Evolutionary conservation across 35 echinoderm and acorn worm genomes (phyloP), one percentile per base, ranked within the genome.

Genomic region (Strongylocentrotus purpuratus): DNA sequence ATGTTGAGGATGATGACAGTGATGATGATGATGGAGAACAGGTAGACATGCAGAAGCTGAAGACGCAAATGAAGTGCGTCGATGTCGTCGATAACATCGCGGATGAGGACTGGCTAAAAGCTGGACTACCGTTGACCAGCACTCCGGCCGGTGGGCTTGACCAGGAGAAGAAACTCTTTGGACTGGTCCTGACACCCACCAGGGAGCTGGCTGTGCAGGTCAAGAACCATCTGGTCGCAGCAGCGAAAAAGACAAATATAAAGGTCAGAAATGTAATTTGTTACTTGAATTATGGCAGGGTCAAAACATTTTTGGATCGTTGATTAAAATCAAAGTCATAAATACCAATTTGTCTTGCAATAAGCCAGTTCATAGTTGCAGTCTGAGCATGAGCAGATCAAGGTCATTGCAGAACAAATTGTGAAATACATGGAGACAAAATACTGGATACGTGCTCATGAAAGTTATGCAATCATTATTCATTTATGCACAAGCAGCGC

Each of bases 191-290:
- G 95, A 97, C 98, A 31, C 98, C 98, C 20, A 98, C 98, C 45
- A 95, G 98, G 94, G 97, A 99, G 94, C 52, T 99, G 25, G 98
- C 98, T 46, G 96, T 98, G 25, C 98, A 99, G 48, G 95, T 99
- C n/a, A 97, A 94, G 87, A 98, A 99, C 94, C 98, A 99, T 86
- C 60, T 99, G 12, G 86, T 95, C 12, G 96, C 96, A 86, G 96
- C 92, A 46, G 88, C 97, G 18, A 99, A 98, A 55, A 95, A 95
- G 70, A 99, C 97, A 28, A 94, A 96, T 88, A 91, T 98, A 33
- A 96, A 99, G 96, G 98, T 99, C 88, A 86, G 85, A 86, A 13
- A 13, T 86, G 28, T 86, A 9, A 55, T 55, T 10, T 12, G 1
- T 52, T 78, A 47, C 22, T 58, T 48, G 46, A 60, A 15, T 87